Base-by-base conservation (phyloP, 2,888 invertebrate species). In the Apeira syringaria region DNA sequence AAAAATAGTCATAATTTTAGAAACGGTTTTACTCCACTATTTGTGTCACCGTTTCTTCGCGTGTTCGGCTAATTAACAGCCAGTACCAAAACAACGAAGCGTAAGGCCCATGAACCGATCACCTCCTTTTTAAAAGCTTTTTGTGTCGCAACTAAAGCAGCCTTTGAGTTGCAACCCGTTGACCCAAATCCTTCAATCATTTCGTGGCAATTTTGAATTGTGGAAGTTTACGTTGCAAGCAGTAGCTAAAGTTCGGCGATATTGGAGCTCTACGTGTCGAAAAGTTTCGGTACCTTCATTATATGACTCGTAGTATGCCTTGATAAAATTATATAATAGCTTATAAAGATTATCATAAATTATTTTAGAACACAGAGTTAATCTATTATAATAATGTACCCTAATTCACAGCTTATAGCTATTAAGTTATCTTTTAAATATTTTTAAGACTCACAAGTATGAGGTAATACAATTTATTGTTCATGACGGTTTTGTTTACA, bases 181-280 rank as follows among this genome's bases (percentile, higher is more conserved):
- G 80, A 81, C 84, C 84, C 55, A 85, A 63, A 85, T 85, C 72
- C 65, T 80, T 83, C 80, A 83, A 80, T 86, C 81, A 82, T 64
- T 64, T 47, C 49, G 56, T 50, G 50, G 58, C 58, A 59, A 70
- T 71, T 72, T 69, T 66, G 50, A 25, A 11, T 1, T 15, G 17
- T 3, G 24, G 11, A 9, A 11, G 15, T 35, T 8, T 39, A 39
- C 31, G 3, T 5, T 4, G 18, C 17, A 5, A 11, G 7, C 45
- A 45, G 45, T 39, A 35, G 15, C 30, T 11, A 22, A 45, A 11
- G 20, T 45, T 18, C 68, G 8, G 15, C 22, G 8, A 24, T 24
- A 8, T 24, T 24, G 2, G 15, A n/a, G n/a, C n/a, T n/a, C n/a
- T n/a, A n/a, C n/a, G n/a, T n/a, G n/a, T n/a, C n/a, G n/a, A n/a